Percentiles rank a stretch among this genome's conserved stretches.
phyloP scores from a whole-genome alignment of 2,797 vertebrate genomes.

The Tapera naevia region DNA sequence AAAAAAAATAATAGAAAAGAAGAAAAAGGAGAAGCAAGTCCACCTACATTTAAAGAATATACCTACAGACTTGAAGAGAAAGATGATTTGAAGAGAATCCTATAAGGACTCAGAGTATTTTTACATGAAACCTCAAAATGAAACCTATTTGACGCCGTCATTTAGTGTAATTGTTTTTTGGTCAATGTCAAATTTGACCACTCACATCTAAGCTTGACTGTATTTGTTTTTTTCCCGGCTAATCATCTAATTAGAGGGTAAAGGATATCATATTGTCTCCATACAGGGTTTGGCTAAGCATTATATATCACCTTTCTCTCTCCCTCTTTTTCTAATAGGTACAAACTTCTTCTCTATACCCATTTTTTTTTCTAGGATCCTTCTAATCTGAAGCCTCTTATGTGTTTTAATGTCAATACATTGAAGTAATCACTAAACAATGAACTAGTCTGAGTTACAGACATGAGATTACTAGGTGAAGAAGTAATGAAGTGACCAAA shows the following conservation, averaged over 20 bases:
- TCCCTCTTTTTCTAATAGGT: neutral
- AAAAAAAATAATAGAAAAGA: neutral
- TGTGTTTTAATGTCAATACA: neutral
- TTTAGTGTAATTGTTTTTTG: neutral
- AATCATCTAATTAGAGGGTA: neutral
- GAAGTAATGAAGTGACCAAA: neutral
- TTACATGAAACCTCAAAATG: neutral
- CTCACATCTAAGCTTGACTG: neutral
- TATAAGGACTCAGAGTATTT: neutral
- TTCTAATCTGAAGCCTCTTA: neutral
- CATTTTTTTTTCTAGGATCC: neutral
- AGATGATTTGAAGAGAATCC: neutral
- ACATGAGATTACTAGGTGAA: neutral
- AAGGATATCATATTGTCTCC: neutral
- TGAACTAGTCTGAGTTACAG: neutral
- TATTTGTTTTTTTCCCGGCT: neutral
- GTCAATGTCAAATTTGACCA: neutral
- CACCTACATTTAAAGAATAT: neutral
- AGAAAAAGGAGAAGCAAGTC: neutral
- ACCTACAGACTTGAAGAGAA: accelerated
- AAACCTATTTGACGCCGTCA: neutral
- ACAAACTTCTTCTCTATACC: neutral
- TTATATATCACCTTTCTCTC: neutral
- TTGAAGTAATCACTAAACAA: neutral
- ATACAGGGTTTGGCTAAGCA: neutral